phyloP scores from a whole-genome alignment of 2,113 vertebrate species.

The Phainopepla nitens region DNA sequence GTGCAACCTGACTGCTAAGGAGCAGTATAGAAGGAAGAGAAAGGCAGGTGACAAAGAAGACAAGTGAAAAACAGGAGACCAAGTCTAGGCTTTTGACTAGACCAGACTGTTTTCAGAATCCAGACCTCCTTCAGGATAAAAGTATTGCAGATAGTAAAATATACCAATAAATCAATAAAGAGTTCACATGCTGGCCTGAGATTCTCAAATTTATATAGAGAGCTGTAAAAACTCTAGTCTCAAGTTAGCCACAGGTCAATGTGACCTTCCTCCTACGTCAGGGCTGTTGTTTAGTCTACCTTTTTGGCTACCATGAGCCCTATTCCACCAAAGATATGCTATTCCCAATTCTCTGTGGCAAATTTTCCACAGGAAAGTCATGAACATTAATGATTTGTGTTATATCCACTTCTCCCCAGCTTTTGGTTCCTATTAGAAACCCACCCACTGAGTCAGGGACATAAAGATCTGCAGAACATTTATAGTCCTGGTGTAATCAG shows the following conservation, averaged over 20 bases:
- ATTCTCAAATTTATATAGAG: background rate
- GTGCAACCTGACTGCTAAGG: background rate
- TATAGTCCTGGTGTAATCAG: constrained; percentile 23
- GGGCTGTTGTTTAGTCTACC: background rate
- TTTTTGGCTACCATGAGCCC: background rate
- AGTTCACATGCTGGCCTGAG: background rate
- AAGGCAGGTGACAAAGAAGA: background rate
- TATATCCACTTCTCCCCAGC: background rate
- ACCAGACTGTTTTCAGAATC: background rate
- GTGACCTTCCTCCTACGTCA: background rate
- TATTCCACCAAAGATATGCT: background rate
- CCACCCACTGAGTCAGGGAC: background rate
- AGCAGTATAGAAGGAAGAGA: background rate
- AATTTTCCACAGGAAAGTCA: background rate
- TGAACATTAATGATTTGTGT: background rate
- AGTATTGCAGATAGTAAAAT: background rate
- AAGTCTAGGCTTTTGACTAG: background rate
- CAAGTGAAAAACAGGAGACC: background rate
- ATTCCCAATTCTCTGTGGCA: background rate
- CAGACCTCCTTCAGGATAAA: background rate
- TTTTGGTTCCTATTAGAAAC: background rate
- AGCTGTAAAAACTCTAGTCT: background rate
- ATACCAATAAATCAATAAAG: background rate
- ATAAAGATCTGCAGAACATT: constrained; percentile 30
- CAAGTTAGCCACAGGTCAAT: background rate